A percentile compares a stretch with the other conserved stretches of the same genome.
These are phyloP conservation scores for Colletes latitarsis DNA, from an alignment of 1,140 invertebrate genomes.

Conservation along the genomic window DNA sequence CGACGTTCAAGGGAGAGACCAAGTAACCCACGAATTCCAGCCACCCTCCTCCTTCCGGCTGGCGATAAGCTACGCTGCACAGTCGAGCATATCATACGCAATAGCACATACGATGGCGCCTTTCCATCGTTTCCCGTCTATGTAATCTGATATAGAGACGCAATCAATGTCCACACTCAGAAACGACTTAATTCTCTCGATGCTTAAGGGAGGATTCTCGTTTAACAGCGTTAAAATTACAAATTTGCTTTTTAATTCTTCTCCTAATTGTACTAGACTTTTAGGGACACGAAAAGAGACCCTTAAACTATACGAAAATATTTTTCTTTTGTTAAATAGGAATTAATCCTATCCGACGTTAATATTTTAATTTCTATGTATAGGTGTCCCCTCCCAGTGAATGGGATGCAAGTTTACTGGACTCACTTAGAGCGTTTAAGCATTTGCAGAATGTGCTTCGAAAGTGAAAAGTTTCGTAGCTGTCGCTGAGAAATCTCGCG, in stretches of 20 bases:
- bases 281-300: too few relatives aligned
- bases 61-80: constrained; percentile 29
- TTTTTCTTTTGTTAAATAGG: too few relatives aligned
- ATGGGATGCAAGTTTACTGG: too few relatives aligned
- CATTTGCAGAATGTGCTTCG: background rate
- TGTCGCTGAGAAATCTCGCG: background rate
- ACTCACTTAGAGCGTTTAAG: too few relatives aligned
- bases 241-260: too few relatives aligned
- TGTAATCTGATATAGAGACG: background rate
- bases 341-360: too few relatives aligned
- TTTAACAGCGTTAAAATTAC: too few relatives aligned
- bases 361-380: too few relatives aligned
- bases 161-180: background rate
- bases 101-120: constrained; percentile 35
- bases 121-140: constrained; percentile 15
- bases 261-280: too few relatives aligned
- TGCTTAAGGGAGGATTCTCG: too few relatives aligned
- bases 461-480: background rate
- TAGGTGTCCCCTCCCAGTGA: too few relatives aligned
- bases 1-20: constrained; percentile 19
- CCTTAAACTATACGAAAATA: too few relatives aligned
- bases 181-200: background rate
- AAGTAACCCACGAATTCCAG: constrained; percentile 40
- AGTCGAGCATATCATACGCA: constrained; percentile 34
- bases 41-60: constrained; percentile 3